Conservation (phyloP, 2,797 vertebrate genomes). For the Protosalanx chinensis region DNA sequence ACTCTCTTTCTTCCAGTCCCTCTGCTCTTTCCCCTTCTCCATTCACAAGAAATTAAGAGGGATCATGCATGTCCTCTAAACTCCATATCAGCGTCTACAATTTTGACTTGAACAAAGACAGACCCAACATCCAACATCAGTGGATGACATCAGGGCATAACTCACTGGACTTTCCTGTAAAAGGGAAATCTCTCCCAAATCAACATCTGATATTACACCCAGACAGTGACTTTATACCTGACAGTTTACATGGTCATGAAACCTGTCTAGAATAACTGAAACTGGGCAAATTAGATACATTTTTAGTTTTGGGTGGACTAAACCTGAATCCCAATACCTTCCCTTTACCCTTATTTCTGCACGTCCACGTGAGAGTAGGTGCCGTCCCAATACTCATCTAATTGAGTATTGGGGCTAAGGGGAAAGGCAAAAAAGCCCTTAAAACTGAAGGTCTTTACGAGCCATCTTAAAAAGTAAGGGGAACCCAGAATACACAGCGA, state of each 20-base stretch:
- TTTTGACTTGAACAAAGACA: neutral
- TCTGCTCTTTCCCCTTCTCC: slow-evolving; percentile 7
- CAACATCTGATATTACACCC: neutral
- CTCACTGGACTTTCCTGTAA: neutral
- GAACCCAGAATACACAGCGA: no score
- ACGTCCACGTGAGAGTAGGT: no score
- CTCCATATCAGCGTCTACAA: neutral
- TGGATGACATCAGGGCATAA: neutral
- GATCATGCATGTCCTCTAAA: neutral
- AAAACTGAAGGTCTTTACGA: no score
- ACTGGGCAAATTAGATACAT: no score
- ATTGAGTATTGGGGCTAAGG: no score
- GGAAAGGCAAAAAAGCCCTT: no score
- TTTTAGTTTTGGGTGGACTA: no score
- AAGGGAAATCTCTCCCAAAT: neutral
- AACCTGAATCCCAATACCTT: no score
- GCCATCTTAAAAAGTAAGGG: no score
- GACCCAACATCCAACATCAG: neutral
- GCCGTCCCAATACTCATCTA: no score
- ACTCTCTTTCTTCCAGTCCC: slow-evolving; percentile 16
- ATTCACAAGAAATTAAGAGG: neutral
- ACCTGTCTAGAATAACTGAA: no score
- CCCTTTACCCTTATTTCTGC: no score
- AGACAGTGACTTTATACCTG: neutral
- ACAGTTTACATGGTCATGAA: neutral